Percentiles rank a stretch among this genome's conserved stretches.
phyloP scores from a whole-genome alignment of 2,888 invertebrate genomes.

The Choristoneura rosaceana region DNA sequence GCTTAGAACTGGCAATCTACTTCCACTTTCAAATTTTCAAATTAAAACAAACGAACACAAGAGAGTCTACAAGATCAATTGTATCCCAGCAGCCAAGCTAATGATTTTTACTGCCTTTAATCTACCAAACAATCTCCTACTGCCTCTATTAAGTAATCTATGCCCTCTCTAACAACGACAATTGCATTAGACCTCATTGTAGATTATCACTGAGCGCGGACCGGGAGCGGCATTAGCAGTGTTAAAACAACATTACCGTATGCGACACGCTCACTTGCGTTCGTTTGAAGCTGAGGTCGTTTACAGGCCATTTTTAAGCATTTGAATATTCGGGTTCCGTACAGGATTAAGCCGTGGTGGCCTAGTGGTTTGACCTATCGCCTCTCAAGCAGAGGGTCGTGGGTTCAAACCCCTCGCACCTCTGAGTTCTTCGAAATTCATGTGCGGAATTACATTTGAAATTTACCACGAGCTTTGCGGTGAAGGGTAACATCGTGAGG shows the following conservation, averaged over 20 bases:
- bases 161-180: slow-evolving; percentile 6
- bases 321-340: slow-evolving; percentile 47
- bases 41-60: no score
- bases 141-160: slow-evolving; percentile 5
- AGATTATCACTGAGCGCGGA: slow-evolving; percentile 44
- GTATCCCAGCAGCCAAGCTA: background rate
- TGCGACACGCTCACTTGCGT: slow-evolving; percentile 68
- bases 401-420: no score
- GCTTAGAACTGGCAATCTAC: no score
- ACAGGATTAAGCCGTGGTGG: no score
- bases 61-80: no score
- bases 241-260: slow-evolving; percentile 80
- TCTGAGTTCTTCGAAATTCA: no score
- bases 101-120: slow-evolving; percentile 1
- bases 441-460: no score
- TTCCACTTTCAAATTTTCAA: no score
- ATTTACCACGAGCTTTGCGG: no score
- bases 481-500: no score
- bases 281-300: slow-evolving; percentile 68
- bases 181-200: slow-evolving; percentile 31
- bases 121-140: background rate
- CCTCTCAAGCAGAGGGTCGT: no score
- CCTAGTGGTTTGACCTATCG: no score
- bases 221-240: slow-evolving; percentile 71
- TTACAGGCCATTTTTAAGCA: slow-evolving; percentile 49